These are phyloP conservation scores for Triops cancriformis DNA, from an alignment of 1,140 invertebrate genomes.

Conservation along the genomic window DNA sequence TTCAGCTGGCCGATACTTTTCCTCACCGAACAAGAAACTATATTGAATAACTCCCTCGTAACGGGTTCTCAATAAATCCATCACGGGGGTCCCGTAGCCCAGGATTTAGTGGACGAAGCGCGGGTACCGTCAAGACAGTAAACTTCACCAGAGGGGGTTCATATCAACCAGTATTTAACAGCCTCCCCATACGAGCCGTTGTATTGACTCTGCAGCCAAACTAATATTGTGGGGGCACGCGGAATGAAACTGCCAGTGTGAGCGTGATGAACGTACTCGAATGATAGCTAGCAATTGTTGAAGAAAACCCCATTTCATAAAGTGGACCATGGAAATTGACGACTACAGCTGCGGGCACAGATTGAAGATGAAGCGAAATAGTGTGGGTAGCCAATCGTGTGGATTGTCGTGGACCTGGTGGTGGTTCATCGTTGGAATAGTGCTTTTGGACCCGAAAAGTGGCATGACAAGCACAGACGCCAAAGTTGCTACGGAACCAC, in stretches of 20 bases:
- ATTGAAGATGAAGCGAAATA: background rate
- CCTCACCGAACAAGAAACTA: background rate
- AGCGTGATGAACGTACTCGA: background rate
- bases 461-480: background rate
- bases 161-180: too few relatives aligned
- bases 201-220: too few relatives aligned
- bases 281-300: background rate
- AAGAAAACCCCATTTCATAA: too few relatives aligned
- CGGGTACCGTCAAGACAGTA: background rate
- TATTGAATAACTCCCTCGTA: background rate
- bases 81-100: background rate
- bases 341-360: background rate
- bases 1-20: background rate
- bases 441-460: background rate
- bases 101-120: background rate
- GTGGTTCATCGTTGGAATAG: background rate
- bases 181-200: too few relatives aligned
- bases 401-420: background rate
- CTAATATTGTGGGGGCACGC: too few relatives aligned
- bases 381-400: background rate
- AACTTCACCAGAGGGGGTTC: too few relatives aligned
- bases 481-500: background rate
- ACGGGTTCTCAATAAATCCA: background rate
- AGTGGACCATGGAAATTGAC: background rate
- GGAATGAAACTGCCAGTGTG: background rate